Base-by-base conservation (phyloP, 2,888 invertebrate genomes). In the Lacanobia oleracea region DNA sequence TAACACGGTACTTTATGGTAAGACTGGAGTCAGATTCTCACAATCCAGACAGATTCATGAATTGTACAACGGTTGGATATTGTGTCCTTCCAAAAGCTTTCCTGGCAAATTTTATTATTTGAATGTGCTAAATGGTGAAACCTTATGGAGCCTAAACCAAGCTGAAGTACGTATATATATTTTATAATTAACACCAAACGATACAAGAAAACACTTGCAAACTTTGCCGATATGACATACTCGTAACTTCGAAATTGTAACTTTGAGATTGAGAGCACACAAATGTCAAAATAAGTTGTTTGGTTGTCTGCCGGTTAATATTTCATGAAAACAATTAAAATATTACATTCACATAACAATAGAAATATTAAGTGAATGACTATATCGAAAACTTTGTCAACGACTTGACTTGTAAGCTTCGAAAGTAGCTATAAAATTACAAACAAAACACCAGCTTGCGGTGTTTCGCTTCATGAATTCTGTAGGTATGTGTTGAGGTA, bases 61-160 rank as follows among this genome's bases (percentile, higher is more conserved):
- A 21, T 16, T 50, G 2, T 61, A 73, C 63, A 86, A 80, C 79
- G 91, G 88, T 67, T 95, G 95, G 95, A 85, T 92, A 73, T 81
- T 94, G 48, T 93, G 93, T 75, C 91, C 90, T 2, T 94, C 94
- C 0, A 94, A 92, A 87, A 92, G 88, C 51, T 92, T 91, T 77
- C 92, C 93, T 10, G 94, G 93, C 8, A 93, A 93, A 85, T 92
- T 88, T 77, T 95, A 94, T 77, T 94, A 93, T 81, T 94, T 94
- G 78, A 94, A 95, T 83, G 89, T 92, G 21, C 16, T 78, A 6
- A 94, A 82, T 71, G 94, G 94, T 7, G 91, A 92, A 85, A 79
- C 93, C 51, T 91, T 85, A 21, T 95, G 95, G 95, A 86, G 87
- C 82, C 67, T 90, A 10, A 85, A 82, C 61, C 93, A 91, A 37